phyloP scores from a whole-genome alignment of 2,113 vertebrate genomes.

The Corythornis madagascariensis region DNA sequence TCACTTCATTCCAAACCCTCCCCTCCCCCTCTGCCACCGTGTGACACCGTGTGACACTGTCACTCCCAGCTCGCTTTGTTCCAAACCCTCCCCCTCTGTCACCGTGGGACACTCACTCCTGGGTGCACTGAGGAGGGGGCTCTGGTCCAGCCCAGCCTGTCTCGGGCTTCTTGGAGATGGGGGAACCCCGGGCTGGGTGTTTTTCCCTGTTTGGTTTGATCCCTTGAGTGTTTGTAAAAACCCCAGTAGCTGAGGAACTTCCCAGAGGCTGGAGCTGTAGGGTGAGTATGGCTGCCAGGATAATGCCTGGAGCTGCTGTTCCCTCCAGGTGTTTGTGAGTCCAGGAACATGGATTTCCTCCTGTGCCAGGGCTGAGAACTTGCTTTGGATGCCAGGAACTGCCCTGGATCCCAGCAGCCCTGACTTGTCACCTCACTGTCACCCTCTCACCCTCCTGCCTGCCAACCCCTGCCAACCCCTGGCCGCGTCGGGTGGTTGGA shows the following conservation, averaged over 20 bases:
- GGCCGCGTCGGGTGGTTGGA: rapidly evolving
- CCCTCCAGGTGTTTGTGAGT: not conserved
- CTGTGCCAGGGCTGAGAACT: not conserved
- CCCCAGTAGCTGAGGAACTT: not conserved
- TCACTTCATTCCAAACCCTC: not conserved
- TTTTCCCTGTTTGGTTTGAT: not conserved
- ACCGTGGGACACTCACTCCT: not conserved
- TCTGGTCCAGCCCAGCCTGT: not conserved
- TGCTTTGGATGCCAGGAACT: not conserved
- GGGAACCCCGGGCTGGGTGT: not conserved
- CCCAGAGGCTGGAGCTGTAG: not conserved
- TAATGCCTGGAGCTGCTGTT: not conserved
- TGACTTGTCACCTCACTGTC: not conserved
- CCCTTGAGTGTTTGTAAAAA: not conserved
- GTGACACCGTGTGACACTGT: not conserved
- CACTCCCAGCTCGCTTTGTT: not conserved
- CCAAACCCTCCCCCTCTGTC: not conserved
- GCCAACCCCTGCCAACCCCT: too few relatives aligned
- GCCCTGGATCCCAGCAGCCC: not conserved
- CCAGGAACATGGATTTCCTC: not conserved
- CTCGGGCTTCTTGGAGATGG: not conserved
- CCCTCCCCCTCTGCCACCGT: not conserved
- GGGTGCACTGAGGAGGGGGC: not conserved
- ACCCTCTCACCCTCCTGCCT: not conserved
- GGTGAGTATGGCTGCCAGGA: not conserved